Evolutionary conservation across 2,888 invertebrate species (phyloP).

Genomic region (Plagodis dolabraria): DNA sequence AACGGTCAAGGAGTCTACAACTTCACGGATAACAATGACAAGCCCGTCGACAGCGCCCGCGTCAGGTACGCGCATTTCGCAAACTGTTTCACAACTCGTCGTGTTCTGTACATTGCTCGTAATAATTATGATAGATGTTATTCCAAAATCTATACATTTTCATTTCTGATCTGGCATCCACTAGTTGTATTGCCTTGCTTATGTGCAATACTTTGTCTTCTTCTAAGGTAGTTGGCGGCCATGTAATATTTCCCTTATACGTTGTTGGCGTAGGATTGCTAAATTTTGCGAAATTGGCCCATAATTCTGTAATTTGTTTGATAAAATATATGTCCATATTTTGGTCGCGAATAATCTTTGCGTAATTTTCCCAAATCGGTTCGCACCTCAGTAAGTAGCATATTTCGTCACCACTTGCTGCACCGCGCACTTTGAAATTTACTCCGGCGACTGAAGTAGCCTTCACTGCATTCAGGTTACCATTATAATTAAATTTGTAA

Average conservation of each 20-base stretch:
- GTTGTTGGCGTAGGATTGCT: constrained; percentile 62
- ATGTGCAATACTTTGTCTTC: constrained; percentile 57
- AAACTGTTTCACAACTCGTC: constrained; percentile 59
- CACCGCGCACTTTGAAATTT: constrained; percentile 62
- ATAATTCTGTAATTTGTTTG: constrained; percentile 66
- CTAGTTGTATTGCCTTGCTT: constrained; percentile 52
- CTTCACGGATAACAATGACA: constrained; percentile 75
- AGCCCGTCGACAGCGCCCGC: constrained; percentile 67
- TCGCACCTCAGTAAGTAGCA: constrained; percentile 78
- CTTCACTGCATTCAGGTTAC: constrained; percentile 68
- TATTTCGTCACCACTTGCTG: constrained; percentile 78
- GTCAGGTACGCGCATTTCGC: constrained; percentile 58
- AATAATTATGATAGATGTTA: constrained; percentile 60
- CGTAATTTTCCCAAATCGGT: constrained; percentile 67
- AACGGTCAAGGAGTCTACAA: constrained; percentile 51
- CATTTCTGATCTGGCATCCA: constrained; percentile 52
- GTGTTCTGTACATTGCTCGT: constrained; percentile 54
- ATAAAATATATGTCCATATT: constrained; percentile 65
- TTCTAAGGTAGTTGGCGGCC: constrained; percentile 60
- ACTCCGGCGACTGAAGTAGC: constrained; percentile 56
- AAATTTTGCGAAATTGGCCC: constrained; percentile 80
- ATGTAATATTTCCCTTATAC: constrained; percentile 48
- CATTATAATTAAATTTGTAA: constrained; percentile 79
- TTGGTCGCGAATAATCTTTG: constrained; percentile 48
- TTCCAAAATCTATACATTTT: constrained; percentile 69